These are phyloP conservation scores for Cryptosula pallasiana DNA, from an alignment of 2,888 invertebrate species.

Conservation along the genomic window DNA sequence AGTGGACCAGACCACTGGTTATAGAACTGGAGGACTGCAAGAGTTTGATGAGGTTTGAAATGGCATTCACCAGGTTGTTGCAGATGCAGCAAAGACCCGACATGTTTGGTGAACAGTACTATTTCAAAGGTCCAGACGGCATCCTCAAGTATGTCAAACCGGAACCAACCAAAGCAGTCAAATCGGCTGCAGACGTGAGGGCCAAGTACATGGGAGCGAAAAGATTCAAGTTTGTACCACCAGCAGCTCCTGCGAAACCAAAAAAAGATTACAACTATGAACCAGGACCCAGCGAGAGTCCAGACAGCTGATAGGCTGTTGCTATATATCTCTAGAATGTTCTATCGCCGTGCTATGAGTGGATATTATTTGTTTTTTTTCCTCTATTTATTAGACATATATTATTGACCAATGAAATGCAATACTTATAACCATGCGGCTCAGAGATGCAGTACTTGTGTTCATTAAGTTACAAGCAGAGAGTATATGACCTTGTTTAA, in stretches of 20 bases:
- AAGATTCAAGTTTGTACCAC: slow-evolving; percentile 2
- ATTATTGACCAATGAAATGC: too few species aligned
- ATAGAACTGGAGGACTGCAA: slow-evolving; percentile 14
- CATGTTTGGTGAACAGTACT: not conserved
- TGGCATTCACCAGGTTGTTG: slow-evolving; percentile 11
- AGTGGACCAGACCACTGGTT: not conserved
- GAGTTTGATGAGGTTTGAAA: slow-evolving; percentile 21
- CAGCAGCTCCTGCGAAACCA: not conserved
- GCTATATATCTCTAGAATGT: too few species aligned
- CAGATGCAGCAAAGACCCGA: slow-evolving; percentile 3
- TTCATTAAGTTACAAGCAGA: too few species aligned
- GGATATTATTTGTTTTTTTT: too few species aligned
- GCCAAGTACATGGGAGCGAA: not conserved
- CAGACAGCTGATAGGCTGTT: too few species aligned
- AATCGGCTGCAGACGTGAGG: not conserved
- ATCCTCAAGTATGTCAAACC: not conserved
- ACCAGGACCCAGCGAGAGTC: too few species aligned
- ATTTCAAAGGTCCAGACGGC: slow-evolving; percentile 7
- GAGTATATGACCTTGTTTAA: too few species aligned
- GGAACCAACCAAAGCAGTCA: not conserved
- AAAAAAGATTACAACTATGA: not conserved
- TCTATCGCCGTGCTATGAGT: too few species aligned
- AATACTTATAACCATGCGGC: too few species aligned
- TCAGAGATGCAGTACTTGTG: too few species aligned
- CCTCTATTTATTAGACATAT: too few species aligned